These are phyloP conservation scores for Tricholaema leucomelas DNA, from an alignment of 2,113 vertebrate species.

Conservation along the genomic window DNA sequence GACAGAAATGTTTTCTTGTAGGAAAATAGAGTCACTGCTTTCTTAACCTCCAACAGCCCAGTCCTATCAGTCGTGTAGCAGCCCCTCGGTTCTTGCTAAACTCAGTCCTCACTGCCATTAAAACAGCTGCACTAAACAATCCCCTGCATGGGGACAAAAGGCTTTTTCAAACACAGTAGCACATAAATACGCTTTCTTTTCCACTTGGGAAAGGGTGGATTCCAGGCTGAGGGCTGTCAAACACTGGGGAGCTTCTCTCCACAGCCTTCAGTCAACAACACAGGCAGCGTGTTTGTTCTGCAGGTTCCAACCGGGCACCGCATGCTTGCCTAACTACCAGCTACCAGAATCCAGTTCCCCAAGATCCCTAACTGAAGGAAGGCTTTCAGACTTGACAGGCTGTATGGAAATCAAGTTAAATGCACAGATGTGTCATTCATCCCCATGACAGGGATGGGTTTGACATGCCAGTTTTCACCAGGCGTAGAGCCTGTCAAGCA, in stretches of 20 bases:
- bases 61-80: conserved; percentile 12
- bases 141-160: not conserved
- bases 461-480: not conserved
- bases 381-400: not conserved
- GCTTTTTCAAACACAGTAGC: not conserved
- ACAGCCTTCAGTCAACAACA: not conserved
- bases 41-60: conserved; percentile 18
- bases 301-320: not conserved
- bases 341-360: not conserved
- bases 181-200: not conserved
- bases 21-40: not conserved
- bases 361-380: not conserved
- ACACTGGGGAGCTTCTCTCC: not conserved
- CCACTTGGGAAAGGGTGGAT: not conserved
- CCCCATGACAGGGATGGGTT: not conserved
- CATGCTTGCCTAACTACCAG: not conserved
- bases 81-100: not conserved
- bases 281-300: accelerated
- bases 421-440: not conserved
- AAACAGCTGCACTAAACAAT: not conserved
- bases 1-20: conserved; percentile 6
- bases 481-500: not conserved
- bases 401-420: not conserved
- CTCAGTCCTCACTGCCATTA: not conserved
- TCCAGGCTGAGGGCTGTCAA: not conserved